Base-by-base conservation (phyloP, 2,113 vertebrate genomes). In the Chrysemys picta region DNA sequence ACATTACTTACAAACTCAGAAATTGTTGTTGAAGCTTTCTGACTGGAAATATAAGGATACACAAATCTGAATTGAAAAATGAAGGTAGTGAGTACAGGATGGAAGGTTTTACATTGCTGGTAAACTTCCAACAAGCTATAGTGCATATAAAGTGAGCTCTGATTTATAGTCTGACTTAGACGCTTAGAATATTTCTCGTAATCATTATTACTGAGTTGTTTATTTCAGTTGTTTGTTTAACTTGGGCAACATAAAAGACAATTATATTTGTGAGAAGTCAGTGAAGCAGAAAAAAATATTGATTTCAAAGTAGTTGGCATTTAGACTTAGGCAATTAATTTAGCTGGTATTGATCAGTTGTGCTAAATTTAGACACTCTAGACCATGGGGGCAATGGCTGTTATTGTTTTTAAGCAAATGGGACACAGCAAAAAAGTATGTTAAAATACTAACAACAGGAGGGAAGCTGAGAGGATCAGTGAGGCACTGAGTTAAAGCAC, bases 331-430 rank as follows among this genome's bases (percentile, higher is more conserved):
- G 59, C 47, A 97, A 88, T 95, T 96, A 92, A 96, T 96, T 94
- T 95, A 91, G 91, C 96, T 93, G 88, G 82, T 96, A 97, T 96
- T 95, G 97, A 97, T 97, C 93, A 87, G 47, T 65, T 38, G 76
- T 75, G 69, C 89, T 96, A 94, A 90, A 84, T 91, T 90, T 94
- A 95, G 85, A 79, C 53, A 45, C 50, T n/a, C 31, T 52, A 82
- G 82, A 81, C 89, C 84, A n/a, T 87, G 72, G 17, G 6, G 21
- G 10, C 81, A 57, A 9, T 80, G 27, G 4, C 69, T 31, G 22
- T 90, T 57, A 19, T 49, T 93, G 65, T 57, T 88, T 92, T 93
- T 83, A 78, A 94, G 90, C 81, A 83, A 86, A 79, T 22, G 53
- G 53, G 42, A 87, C 35, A 45, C 54, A 79, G 80, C n/a, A 83